Conservation (phyloP, 2,797 vertebrate genomes). For the Siniperca scherzeri region DNA sequence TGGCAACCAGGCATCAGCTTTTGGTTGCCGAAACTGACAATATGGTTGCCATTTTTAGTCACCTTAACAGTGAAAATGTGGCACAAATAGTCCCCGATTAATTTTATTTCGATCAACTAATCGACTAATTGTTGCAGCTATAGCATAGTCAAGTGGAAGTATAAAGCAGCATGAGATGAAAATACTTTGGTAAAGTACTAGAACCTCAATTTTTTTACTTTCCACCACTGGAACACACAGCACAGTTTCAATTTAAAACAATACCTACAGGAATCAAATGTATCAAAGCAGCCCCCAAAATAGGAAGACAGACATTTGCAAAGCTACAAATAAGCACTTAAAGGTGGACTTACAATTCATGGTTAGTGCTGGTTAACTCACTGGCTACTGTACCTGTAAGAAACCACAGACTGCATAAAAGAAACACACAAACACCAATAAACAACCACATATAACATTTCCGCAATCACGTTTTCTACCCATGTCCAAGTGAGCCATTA, state of each 20-base stretch:
- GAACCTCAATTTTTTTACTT: neutral
- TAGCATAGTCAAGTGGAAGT: neutral
- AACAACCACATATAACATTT: neutral
- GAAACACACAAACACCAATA: constrained; percentile 9
- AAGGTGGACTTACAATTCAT: constrained; percentile 40
- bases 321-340: neutral
- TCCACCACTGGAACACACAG: neutral
- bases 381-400: neutral
- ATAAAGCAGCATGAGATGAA: neutral
- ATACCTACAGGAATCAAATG: neutral
- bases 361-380: neutral
- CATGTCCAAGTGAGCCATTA: neutral
- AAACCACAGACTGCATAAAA: neutral
- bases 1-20: too few species aligned
- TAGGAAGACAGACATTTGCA: neutral
- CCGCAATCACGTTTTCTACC: neutral
- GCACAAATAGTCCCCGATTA: neutral
- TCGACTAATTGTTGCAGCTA: neutral
- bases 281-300: neutral
- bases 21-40: too few species aligned
- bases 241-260: neutral
- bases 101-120: neutral
- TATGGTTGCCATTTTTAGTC: too few species aligned
- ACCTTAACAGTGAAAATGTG: too few species aligned
- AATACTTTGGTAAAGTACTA: neutral